Evolutionary conservation across 23 tunicate species (phyloP).

Genomic region (Trididemnum nubilum): DNA sequence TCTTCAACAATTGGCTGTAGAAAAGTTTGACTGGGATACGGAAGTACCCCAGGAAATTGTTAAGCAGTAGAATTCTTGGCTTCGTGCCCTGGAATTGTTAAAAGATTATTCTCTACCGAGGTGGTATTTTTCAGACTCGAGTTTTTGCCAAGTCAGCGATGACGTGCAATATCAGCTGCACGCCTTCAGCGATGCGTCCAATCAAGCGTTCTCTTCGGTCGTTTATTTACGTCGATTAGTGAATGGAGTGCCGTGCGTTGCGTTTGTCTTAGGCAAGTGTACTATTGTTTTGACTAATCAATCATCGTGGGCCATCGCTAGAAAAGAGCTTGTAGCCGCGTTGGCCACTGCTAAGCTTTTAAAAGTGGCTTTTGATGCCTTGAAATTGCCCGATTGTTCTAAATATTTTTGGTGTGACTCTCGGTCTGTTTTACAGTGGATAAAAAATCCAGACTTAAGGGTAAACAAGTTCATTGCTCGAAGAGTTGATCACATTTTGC

Average conservation of each 20-base stretch:
- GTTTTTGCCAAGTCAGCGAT: too few species aligned
- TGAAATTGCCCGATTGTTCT: neutral
- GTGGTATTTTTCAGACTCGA: too few species aligned
- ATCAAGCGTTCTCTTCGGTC: neutral
- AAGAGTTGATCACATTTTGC: neutral
- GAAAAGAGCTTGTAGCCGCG: neutral
- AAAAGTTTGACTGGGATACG: neutral
- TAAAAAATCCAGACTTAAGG: neutral
- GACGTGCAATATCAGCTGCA: neutral
- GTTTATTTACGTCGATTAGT: neutral
- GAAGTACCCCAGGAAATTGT: neutral
- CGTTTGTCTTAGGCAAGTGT: neutral
- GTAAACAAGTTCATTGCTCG: neutral
- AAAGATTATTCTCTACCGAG: too few species aligned
- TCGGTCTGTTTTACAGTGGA: neutral
- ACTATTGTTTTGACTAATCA: neutral
- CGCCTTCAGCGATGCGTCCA: neutral
- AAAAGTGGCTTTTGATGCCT: neutral
- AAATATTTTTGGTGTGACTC: neutral
- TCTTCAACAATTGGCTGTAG: neutral
- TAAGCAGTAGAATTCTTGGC: too few species aligned
- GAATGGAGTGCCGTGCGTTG: neutral
- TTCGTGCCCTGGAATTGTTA: too few species aligned
- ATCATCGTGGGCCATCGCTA: neutral
- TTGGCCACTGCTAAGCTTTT: neutral